Base-by-base conservation (phyloP, 2,113 vertebrate species). In the Polypterus bichir region DNA sequence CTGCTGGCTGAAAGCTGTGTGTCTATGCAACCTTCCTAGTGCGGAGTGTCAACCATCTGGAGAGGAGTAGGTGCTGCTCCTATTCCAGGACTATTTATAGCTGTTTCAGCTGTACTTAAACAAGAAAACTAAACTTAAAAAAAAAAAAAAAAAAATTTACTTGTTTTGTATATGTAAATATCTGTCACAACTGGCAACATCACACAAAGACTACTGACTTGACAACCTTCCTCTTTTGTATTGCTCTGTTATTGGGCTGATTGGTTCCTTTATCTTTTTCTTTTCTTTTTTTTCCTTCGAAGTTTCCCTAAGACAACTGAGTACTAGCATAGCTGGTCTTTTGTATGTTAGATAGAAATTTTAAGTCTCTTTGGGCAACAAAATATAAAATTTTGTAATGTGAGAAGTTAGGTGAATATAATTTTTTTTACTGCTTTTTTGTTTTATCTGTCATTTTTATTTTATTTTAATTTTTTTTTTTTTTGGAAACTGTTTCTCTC, bases 21-120 rank as follows among this genome's bases (percentile, higher is more conserved):
- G 88, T 98, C 95, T 98, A 98, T 98, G 95, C 95, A 98, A 97
- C 88, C 90, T 91, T 89, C 88, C 86, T 86, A 83, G 89, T 89
- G 87, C 81, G 86, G 89, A 87, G 86, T 81, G 83, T 83, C 85
- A 76, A 86, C 89, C 85, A 79, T 68, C 84, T 89, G 89, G 90
- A 87, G 76, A 70, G 83, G 79, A 82, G 84, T 85, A 82, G 83
- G 74, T 74, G 61, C 78, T 82, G 81, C 89, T 86, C 81, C 80
- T 81, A 82, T 80, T 78, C 83, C 85, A 81, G 76, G 81, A 89
- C 86, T 88, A 78, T 88, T 86, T 81, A 83, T 75, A 79, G 81
- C 83, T 86, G 81, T 89, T 83, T 83, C 88, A 83, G 84, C 84
- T 87, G 83, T 88, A 86, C 85, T 83, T 86, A 69, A 66, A 67